Conservation (phyloP, 2,888 invertebrate species). For the Apodemia mormo region DNA sequence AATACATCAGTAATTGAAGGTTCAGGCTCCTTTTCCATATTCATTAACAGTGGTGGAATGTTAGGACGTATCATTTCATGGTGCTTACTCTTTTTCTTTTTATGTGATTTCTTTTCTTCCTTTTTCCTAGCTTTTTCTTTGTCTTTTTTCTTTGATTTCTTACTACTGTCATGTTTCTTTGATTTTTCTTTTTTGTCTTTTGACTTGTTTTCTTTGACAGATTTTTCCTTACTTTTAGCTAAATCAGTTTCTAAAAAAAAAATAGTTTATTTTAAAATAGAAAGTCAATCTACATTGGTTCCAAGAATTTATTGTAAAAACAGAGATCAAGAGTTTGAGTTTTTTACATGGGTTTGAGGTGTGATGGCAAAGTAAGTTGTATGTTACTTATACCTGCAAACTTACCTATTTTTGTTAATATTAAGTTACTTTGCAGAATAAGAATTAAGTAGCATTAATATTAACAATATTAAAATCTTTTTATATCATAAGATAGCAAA, state of each 20-base stretch:
- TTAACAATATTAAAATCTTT: no score
- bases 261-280: not conserved
- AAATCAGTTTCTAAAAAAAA: constrained; percentile 48
- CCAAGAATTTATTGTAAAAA: no score
- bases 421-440: no score
- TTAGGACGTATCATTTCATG: constrained; percentile 70
- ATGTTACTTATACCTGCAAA: no score
- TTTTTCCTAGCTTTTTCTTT: constrained; percentile 62
- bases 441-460: no score
- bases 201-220: constrained; percentile 71
- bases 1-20: constrained; percentile 84
- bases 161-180: constrained; percentile 56
- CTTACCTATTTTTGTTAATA: no score
- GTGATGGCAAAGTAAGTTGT: no score
- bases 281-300: no score
- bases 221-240: constrained; percentile 57
- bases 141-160: constrained; percentile 69
- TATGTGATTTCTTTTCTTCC: constrained; percentile 70
- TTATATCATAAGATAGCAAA: no score
- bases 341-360: no score
- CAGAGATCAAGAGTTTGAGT: no score
- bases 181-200: constrained; percentile 61
- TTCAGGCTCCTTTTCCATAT: constrained; percentile 72
- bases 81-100: constrained; percentile 69
- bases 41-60: constrained; percentile 72